phyloP scores from a whole-genome alignment of 2,113 vertebrate species.

The Percina caprodes region DNA sequence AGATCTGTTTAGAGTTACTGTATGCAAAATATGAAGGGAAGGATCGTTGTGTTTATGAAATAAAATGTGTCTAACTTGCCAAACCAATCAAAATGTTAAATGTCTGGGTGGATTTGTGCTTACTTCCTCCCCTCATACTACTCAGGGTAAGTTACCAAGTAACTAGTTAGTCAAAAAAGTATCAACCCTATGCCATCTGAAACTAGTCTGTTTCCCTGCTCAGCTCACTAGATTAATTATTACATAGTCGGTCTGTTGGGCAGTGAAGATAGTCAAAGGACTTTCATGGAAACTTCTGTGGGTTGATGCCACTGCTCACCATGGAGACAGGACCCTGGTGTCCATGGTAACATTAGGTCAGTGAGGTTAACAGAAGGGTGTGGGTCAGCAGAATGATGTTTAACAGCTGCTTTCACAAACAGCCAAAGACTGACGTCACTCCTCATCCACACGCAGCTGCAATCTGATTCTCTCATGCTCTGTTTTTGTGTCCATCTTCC shows the following conservation, averaged over 20 bases:
- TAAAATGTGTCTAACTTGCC: background rate
- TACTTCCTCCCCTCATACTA: background rate
- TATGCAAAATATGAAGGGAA: background rate
- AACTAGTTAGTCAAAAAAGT: background rate
- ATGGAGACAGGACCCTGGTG: conserved; percentile 31
- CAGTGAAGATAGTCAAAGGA: background rate
- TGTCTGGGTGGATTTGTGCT: background rate
- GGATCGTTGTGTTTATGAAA: background rate
- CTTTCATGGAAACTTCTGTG: conserved; percentile 32
- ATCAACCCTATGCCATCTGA: background rate
- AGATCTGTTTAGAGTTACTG: background rate
- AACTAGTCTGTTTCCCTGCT: background rate
- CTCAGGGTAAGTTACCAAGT: background rate
- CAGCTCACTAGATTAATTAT: background rate
- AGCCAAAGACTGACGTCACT: conserved; percentile 44
- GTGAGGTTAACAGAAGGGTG: conserved; percentile 48
- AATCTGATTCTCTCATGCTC: background rate
- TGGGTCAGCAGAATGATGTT: conserved; percentile 34
- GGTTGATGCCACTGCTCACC: conserved; percentile 39
- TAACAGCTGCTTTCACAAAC: conserved; percentile 50
- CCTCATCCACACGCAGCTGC: background rate
- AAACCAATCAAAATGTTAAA: background rate
- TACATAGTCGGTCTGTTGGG: background rate
- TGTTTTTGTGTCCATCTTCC: conserved; percentile 6
- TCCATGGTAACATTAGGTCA: conserved; percentile 38